Percentiles rank a stretch among this genome's conserved stretches.
Evolutionary conservation across 1,140 invertebrate genomes (phyloP).

Genomic region (Zaprionus gabonicus): DNA sequence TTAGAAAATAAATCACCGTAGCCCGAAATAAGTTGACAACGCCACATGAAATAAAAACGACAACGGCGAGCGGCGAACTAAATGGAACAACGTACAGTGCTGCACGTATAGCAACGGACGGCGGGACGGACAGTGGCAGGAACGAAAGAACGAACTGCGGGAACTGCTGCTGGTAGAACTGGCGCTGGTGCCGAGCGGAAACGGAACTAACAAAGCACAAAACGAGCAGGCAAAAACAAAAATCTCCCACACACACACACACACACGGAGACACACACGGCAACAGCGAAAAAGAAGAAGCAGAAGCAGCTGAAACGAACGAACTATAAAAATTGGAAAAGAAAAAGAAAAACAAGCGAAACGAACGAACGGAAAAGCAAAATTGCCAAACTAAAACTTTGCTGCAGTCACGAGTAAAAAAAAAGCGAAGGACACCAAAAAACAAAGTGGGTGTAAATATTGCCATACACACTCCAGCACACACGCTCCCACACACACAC

Average conservation of each 20-base stretch:
- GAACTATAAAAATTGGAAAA: constrained; percentile 48
- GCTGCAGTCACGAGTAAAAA: constrained; percentile 60
- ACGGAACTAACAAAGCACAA: constrained; percentile 80
- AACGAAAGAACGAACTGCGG: not conserved
- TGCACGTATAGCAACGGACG: constrained; percentile 11
- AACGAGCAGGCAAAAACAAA: constrained; percentile 53
- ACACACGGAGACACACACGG: constrained; percentile 6
- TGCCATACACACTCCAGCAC: constrained; percentile 16
- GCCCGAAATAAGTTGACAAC: constrained; percentile 74
- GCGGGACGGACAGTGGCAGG: not conserved
- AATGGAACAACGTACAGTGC: constrained; percentile 55
- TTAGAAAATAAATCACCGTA: constrained; percentile 77
- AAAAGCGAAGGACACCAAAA: constrained; percentile 39
- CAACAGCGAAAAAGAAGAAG: constrained; percentile 32
- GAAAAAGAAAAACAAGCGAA: constrained; percentile 55
- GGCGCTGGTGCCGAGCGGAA: constrained; percentile 54
- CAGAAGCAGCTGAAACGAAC: not conserved
- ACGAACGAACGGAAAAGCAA: constrained; percentile 76
- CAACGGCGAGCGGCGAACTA: constrained; percentile 37
- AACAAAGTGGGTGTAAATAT: constrained; percentile 42
- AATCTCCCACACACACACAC: constrained; percentile 16
- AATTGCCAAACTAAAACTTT: constrained; percentile 81
- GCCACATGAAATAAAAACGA: constrained; percentile 71
- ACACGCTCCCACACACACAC: constrained; percentile 41
- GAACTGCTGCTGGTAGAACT: not conserved